These are phyloP conservation scores for Tyto alba DNA, from an alignment of 2,113 vertebrate species.

Conservation along the genomic window DNA sequence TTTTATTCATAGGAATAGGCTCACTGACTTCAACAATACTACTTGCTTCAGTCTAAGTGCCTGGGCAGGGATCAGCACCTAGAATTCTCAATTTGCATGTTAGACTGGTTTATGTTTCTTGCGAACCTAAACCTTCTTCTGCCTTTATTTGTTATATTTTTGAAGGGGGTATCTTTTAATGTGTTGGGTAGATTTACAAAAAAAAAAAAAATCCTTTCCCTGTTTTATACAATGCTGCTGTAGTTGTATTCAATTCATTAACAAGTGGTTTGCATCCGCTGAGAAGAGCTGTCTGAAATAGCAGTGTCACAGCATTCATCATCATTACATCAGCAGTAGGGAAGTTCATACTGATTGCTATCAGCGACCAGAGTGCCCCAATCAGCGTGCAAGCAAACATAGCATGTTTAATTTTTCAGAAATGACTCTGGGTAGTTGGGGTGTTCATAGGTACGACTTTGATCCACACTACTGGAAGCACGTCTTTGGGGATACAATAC, in stretches of 20 bases:
- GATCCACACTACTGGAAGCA: constrained; percentile 48
- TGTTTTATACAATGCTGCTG: constrained; percentile 48
- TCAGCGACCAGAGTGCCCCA: constrained; percentile 72
- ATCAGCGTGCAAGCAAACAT: constrained; percentile 73
- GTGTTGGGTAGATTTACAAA: background rate
- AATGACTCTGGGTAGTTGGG: constrained; percentile 56
- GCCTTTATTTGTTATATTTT: constrained; percentile 1
- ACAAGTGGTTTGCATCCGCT: constrained; percentile 77
- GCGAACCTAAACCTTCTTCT: background rate
- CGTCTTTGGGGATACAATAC: constrained; percentile 54
- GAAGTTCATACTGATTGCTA: constrained; percentile 87
- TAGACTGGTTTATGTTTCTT: background rate
- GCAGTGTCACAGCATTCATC: constrained; percentile 83
- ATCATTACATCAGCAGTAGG: constrained; percentile 92
- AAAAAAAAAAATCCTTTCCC: background rate
- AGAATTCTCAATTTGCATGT: background rate
- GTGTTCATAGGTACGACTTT: constrained; percentile 37
- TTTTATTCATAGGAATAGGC: background rate
- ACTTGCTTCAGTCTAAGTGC: background rate
- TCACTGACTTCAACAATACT: background rate
- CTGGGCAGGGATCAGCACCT: background rate
- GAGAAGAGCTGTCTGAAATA: constrained; percentile 78
- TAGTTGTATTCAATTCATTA: constrained; percentile 86
- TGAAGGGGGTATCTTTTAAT: background rate
- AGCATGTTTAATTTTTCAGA: constrained; percentile 66